These are phyloP conservation scores for Drosophila ironensis DNA, from an alignment of 1,140 invertebrate genomes.

Conservation along the genomic window DNA sequence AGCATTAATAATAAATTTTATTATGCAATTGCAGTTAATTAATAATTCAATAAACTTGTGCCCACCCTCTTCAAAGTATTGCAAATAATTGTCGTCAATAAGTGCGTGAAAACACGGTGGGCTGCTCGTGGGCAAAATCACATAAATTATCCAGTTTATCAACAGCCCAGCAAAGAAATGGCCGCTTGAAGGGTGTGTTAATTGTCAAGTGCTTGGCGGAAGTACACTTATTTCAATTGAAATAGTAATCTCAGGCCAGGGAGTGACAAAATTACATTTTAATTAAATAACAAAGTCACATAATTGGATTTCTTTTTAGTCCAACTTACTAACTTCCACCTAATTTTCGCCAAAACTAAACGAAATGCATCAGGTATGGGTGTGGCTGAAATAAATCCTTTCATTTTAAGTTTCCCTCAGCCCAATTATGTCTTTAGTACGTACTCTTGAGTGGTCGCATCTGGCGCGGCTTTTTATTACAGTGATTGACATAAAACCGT, in stretches of 20 bases:
- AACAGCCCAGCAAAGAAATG: constrained; percentile 17
- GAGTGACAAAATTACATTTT: background rate
- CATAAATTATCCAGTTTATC: constrained; percentile 61
- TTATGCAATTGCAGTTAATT: constrained; percentile 73
- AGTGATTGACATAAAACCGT: too few species aligned
- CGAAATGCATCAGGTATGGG: too few species aligned
- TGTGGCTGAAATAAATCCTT: too few species aligned
- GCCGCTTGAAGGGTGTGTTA: constrained; percentile 19
- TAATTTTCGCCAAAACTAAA: too few species aligned
- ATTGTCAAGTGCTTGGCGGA: constrained; percentile 12
- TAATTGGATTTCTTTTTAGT: background rate
- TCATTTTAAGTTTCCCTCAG: too few species aligned
- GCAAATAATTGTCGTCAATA: constrained; percentile 60
- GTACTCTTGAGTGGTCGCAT: too few species aligned
- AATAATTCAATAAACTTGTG: constrained; percentile 72
- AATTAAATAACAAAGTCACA: background rate
- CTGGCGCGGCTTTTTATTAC: too few species aligned
- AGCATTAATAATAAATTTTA: constrained; percentile 70
- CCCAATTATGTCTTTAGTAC: too few species aligned
- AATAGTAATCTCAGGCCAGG: constrained; percentile 21
- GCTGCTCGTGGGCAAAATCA: constrained; percentile 8
- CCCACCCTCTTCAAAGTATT: constrained; percentile 63
- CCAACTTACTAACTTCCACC: too few species aligned
- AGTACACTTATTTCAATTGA: constrained; percentile 17
- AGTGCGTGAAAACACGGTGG: background rate